A percentile compares a stretch with the other conserved stretches of the same genome.
These are phyloP conservation scores for Samia ricini DNA, from an alignment of 1,140 invertebrate species.

Conservation along the genomic window DNA sequence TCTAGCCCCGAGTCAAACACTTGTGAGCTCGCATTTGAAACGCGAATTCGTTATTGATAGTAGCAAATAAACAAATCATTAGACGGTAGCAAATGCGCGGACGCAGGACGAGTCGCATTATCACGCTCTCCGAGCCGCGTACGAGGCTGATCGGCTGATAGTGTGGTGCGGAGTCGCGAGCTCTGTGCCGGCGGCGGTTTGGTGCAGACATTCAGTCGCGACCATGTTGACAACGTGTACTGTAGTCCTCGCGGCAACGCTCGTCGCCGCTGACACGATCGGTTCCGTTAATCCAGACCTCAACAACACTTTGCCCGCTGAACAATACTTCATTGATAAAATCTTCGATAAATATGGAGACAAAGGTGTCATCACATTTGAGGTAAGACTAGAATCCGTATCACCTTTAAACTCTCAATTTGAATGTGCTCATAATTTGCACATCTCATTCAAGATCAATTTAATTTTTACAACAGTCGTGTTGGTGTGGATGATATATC, in stretches of 20 bases:
- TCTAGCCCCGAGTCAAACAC: slow-evolving; percentile 49
- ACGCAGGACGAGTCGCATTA: slow-evolving; percentile 40
- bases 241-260: slow-evolving; percentile 44
- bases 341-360: slow-evolving; percentile 81
- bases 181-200: slow-evolving; percentile 39
- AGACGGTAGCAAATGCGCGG: slow-evolving; percentile 29
- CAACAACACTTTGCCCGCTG: slow-evolving; percentile 56
- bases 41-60: slow-evolving; percentile 47
- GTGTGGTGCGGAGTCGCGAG: slow-evolving; percentile 48
- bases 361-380: slow-evolving; percentile 79
- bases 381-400: slow-evolving; percentile 64
- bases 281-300: slow-evolving; percentile 17
- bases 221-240: slow-evolving; percentile 47
- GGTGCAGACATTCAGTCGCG: slow-evolving; percentile 42
- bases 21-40: slow-evolving; percentile 27
- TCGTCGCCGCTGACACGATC: slow-evolving; percentile 27
- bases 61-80: slow-evolving; percentile 61
- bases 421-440: neutral
- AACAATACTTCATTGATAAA: slow-evolving; percentile 74
- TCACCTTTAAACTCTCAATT: neutral
- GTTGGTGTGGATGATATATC: slow-evolving; percentile 10
- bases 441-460: neutral
- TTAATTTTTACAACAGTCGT: neutral
- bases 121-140: slow-evolving; percentile 34
- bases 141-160: slow-evolving; percentile 45